Evolutionary conservation across 2,888 invertebrate genomes (phyloP).

Genomic region (Meta bourneti): DNA sequence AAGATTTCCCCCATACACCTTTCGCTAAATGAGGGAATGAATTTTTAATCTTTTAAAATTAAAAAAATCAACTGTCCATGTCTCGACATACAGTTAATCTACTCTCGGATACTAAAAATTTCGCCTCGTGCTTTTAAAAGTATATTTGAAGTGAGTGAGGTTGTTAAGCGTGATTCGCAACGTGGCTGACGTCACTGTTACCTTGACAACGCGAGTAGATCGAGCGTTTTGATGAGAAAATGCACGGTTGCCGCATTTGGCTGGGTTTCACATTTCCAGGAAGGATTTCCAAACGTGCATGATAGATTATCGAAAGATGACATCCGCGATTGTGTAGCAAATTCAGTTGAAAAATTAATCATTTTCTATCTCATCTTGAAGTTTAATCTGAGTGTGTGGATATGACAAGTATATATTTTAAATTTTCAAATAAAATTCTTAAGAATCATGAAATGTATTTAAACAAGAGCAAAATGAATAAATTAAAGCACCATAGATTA

Average conservation of each 20-base stretch:
- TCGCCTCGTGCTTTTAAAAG: constrained; percentile 38
- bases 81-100: constrained; percentile 34
- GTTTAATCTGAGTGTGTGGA: too few relatives aligned
- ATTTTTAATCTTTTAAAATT: neutral
- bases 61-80: neutral
- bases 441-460: too few relatives aligned
- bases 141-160: constrained; percentile 15
- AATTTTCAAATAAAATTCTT: too few relatives aligned
- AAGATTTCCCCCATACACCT: neutral
- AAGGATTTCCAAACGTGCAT: too few relatives aligned
- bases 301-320: too few relatives aligned
- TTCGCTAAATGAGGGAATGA: neutral
- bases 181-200: constrained; percentile 61
- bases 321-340: too few relatives aligned
- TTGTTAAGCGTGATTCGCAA: constrained; percentile 61
- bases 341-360: too few relatives aligned
- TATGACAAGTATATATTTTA: too few relatives aligned
- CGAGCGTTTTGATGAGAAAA: constrained; percentile 36
- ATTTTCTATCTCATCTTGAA: too few relatives aligned
- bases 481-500: too few relatives aligned
- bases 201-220: constrained; percentile 44
- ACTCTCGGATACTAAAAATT: constrained; percentile 21
- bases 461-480: too few relatives aligned
- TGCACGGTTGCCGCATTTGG: constrained; percentile 28
- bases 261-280: constrained; percentile 1